These are phyloP conservation scores for Chrysomallon squamiferum DNA, from an alignment of 1,140 invertebrate species.

Conservation along the genomic window DNA sequence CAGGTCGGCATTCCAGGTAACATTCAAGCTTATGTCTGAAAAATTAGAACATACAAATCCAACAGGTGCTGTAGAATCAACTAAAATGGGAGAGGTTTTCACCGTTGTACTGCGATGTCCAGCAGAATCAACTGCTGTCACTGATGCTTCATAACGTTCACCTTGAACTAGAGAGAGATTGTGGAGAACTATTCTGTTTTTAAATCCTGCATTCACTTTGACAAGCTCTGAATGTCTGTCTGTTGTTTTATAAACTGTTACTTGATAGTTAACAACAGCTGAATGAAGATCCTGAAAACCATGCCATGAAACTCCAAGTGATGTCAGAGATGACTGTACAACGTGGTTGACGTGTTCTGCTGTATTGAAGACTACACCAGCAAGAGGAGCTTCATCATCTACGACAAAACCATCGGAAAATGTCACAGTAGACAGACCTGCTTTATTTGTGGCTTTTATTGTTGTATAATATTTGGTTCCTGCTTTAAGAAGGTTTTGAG, in stretches of 20 bases:
- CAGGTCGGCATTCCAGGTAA: background rate
- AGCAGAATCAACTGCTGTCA: slow-evolving; percentile 33
- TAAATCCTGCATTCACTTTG: background rate
- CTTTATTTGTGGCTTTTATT: slow-evolving; percentile 22
- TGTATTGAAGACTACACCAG: slow-evolving; percentile 30
- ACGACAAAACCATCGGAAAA: slow-evolving; percentile 30
- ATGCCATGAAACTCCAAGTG: slow-evolving; percentile 25
- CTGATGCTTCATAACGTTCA: slow-evolving; percentile 11
- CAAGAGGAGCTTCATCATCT: slow-evolving; percentile 20
- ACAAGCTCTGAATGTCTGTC: background rate
- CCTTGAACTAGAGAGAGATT: slow-evolving; percentile 7
- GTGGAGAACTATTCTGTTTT: slow-evolving; percentile 6
- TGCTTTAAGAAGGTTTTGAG: slow-evolving; percentile 5
- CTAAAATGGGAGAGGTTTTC: slow-evolving; percentile 10
- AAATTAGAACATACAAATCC: slow-evolving; percentile 15
- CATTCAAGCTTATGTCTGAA: background rate
- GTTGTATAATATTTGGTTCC: slow-evolving; percentile 30
- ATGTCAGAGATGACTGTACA: slow-evolving; percentile 6
- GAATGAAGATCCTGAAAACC: slow-evolving; percentile 34
- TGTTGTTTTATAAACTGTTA: slow-evolving; percentile 11
- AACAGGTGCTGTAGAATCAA: slow-evolving; percentile 24
- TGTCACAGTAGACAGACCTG: slow-evolving; percentile 19
- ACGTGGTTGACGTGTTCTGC: slow-evolving; percentile 7
- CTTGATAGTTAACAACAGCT: slow-evolving; percentile 18
- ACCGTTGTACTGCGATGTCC: slow-evolving; percentile 18